phyloP scores from a whole-genome alignment of 1,140 invertebrate genomes.

The Cydia fagiglandana region DNA sequence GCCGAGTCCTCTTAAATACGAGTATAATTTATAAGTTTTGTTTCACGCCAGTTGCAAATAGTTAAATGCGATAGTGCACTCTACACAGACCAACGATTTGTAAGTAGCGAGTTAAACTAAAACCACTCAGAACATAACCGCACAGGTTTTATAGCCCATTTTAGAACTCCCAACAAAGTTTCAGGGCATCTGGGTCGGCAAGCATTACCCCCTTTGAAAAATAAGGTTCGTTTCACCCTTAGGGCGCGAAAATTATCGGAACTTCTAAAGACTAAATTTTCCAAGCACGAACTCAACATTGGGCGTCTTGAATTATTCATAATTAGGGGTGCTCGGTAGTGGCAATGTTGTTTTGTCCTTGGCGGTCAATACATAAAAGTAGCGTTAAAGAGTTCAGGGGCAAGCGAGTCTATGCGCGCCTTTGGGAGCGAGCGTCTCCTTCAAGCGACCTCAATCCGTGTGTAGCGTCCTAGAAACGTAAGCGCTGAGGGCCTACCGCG shows the following conservation, averaged over 20 bases:
- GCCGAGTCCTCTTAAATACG: no score
- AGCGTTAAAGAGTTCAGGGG: conserved; percentile 23
- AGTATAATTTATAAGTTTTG: neutral
- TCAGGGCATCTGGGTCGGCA: conserved; percentile 12
- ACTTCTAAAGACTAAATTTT: conserved; percentile 45
- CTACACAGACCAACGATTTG: neutral
- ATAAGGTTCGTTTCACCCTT: conserved; percentile 29
- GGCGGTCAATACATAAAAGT: conserved; percentile 24
- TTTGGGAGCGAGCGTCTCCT: neutral
- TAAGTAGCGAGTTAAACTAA: conserved; percentile 18
- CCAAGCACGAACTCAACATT: conserved; percentile 51
- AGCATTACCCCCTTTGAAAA: conserved; percentile 12
- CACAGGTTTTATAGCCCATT: conserved; percentile 30
- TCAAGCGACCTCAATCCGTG: conserved; percentile 16
- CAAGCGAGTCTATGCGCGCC: neutral
- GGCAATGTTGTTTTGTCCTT: conserved; percentile 21
- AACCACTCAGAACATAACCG: conserved; percentile 1
- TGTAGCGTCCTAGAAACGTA: conserved; percentile 4
- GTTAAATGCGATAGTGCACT: conserved; percentile 15
- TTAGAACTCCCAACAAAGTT: conserved; percentile 22
- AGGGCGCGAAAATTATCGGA: conserved; percentile 37
- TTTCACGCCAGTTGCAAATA: neutral
- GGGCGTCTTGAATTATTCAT: conserved; percentile 53
- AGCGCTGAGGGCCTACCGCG: no score
- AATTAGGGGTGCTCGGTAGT: conserved; percentile 36